Evolutionary conservation across 23 tunicate species (phyloP), one percentile per base, ranked within the genome.

Genomic region (Styela plicata): DNA sequence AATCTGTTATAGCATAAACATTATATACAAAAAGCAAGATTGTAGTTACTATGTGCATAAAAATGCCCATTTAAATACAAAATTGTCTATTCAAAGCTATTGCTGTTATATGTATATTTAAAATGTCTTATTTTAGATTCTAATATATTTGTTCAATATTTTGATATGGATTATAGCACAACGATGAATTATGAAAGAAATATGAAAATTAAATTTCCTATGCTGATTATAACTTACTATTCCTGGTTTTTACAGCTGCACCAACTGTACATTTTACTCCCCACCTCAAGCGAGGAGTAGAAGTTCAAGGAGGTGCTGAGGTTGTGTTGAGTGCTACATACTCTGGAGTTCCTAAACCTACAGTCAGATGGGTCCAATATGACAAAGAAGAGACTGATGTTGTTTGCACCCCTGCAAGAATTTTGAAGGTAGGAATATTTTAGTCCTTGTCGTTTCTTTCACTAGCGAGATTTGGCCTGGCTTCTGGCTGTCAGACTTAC

Each of bases 261-360:
- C 98, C 98, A 2, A 65, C 63, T 31, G 79, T 85, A 19, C 82
- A 52, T 2, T 35, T 85, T 28, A 77, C 71, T 34, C 27, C 67
- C 18, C 77, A 35, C 18, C 19, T 88, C 16, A 71, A 83, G 52
- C 80, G 77, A 63, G 98, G 97, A 1, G 25, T 91, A 3, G 97
- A 91, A 79, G 78, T 82, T 10, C 68, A 84, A 25, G 90, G 88
- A 16, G 97, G 90, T 24, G 82, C 89, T 61, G 74, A 76, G 34
- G 28, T 94, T 31, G 26, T 36, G 24, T 79, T 94, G 31, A 87
- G 78, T 7, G 94, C 94, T 0, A 36, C 69, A 31, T 82, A 74
- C 79, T 52, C 86, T 28, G 98, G 98, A 32, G 84, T 85, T 31
- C 98, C 98, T 10, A 65, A 63, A 7, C 98, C 98, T 10, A 70